Conservation (phyloP, 2,888 invertebrate genomes). For the Aradus depressus region DNA sequence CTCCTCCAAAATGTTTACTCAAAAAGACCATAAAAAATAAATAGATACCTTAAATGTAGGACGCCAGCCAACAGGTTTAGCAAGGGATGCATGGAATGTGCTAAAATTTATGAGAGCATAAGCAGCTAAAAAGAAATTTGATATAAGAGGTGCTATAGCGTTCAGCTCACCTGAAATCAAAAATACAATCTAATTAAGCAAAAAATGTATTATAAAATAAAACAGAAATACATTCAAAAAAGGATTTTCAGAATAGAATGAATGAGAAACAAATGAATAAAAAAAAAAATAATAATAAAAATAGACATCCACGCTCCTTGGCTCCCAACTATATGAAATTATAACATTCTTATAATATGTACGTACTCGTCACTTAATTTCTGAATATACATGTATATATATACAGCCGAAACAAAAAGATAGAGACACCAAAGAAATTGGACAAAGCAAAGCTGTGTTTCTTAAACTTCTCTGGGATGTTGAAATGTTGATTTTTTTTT, state of each 20-base stretch:
- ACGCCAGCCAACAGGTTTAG: slow-evolving; percentile 78
- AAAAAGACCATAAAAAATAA: neutral
- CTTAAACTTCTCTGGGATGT: too few species aligned
- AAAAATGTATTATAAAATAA: slow-evolving; percentile 9
- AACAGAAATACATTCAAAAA: slow-evolving; percentile 9
- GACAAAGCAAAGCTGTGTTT: too few species aligned
- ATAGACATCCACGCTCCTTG: too few species aligned
- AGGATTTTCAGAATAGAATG: neutral
- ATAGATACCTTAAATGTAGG: slow-evolving; percentile 70
- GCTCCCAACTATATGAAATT: too few species aligned
- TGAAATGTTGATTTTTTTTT: too few species aligned
- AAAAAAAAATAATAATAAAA: too few species aligned
- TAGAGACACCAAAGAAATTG: too few species aligned
- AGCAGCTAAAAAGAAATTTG: slow-evolving; percentile 87
- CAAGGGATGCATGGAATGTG: slow-evolving; percentile 85
- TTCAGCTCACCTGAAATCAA: slow-evolving; percentile 63
- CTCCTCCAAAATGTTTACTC: neutral
- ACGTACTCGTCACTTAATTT: too few species aligned
- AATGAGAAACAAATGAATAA: too few species aligned
- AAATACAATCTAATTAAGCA: slow-evolving; percentile 2
- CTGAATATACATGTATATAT: too few species aligned
- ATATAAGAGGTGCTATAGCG: slow-evolving; percentile 80
- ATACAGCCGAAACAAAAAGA: too few species aligned
- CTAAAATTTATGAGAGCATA: slow-evolving; percentile 90
- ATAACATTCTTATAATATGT: too few species aligned